Evolutionary conservation across 2,113 vertebrate genomes (phyloP), one percentile per base, ranked within the genome.

Genomic region (Sebastes fasciatus): DNA sequence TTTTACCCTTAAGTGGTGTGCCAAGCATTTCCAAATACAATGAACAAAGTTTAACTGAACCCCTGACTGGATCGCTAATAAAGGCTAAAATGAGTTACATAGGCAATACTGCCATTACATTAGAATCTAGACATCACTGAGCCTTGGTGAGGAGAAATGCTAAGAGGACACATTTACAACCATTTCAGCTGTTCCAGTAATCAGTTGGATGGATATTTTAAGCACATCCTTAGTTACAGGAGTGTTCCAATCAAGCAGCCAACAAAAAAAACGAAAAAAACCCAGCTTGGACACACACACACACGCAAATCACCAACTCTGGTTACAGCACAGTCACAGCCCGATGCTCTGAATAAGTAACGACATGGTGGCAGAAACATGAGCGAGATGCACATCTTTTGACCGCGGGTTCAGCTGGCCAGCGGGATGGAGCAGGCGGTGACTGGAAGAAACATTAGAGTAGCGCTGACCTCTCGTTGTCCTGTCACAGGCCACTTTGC

Each of bases 341-440:
- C 87, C 79, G 68, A 58, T 68, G 78, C 88, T 78, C 83, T 94
- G 90, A 94, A 94, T 94, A 93, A 94, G 88, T 94, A 92, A 94
- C 87, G 69, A 91, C 80, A 52, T 55, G 83, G 80, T 57, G 74
- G 61, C 72, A 73, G 93, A 92, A 92, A 92, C 91, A 89, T 75
- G 90, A 92, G 84, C 80, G 9, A 89, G 80, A 76, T 55, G 75
- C 46, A 72, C 84, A 80, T 83, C 74, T 77, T 26, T 80, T 77
- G 77, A 83, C 73, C 57, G 74, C 69, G 69, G 58, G 61, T 48
- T 73, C 76, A 21, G 64, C 58, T 11, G 43, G 48, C 21, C 19
- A 7, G 8, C 34, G 49, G 23, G 54, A 65, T 2, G 3, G 34
- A 54, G 51, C 79, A n/a, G 43, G 74, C 1, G 0, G 26, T 26